phyloP scores from a whole-genome alignment of 2,888 invertebrate genomes.

The Phania funesta region DNA sequence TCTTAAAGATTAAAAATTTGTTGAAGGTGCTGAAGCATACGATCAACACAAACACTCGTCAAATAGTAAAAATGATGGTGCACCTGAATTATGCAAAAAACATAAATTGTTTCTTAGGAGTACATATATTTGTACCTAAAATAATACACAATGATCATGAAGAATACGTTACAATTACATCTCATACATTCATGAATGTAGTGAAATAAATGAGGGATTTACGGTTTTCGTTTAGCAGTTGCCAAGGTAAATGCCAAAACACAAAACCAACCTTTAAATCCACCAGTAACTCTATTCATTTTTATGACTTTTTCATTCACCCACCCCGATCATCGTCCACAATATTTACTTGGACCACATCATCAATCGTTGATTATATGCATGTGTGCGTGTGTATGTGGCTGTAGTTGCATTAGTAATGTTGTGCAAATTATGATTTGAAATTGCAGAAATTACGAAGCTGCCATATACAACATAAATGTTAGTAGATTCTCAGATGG shows the following conservation, averaged over 20 bases:
- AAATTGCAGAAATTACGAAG: constrained; percentile 59
- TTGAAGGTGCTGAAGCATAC: constrained; percentile 42
- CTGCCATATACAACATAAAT: constrained; percentile 61
- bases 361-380: not conserved
- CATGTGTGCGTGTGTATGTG: not conserved
- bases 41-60: constrained; percentile 5
- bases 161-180: constrained; percentile 55
- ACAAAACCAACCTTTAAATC: constrained; percentile 68
- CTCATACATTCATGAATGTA: constrained; percentile 35
- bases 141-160: constrained; percentile 9
- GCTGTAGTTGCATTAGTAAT: not conserved
- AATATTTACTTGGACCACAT: constrained; percentile 14
- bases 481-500: constrained; percentile 66
- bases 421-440: constrained; percentile 63
- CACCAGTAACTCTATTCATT: constrained; percentile 35
- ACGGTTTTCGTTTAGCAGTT: constrained; percentile 33
- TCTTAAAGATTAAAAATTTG: not conserved
- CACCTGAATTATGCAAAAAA: constrained; percentile 54
- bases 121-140: not conserved
- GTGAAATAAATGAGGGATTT: constrained; percentile 46
- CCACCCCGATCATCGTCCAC: constrained; percentile 29
- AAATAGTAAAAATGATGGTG: constrained; percentile 17
- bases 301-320: constrained; percentile 19
- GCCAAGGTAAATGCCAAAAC: constrained; percentile 70
- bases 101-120: not conserved